These are phyloP conservation scores for Oreotrochilus melanogaster DNA, from an alignment of 2,113 vertebrate genomes.

Conservation along the genomic window DNA sequence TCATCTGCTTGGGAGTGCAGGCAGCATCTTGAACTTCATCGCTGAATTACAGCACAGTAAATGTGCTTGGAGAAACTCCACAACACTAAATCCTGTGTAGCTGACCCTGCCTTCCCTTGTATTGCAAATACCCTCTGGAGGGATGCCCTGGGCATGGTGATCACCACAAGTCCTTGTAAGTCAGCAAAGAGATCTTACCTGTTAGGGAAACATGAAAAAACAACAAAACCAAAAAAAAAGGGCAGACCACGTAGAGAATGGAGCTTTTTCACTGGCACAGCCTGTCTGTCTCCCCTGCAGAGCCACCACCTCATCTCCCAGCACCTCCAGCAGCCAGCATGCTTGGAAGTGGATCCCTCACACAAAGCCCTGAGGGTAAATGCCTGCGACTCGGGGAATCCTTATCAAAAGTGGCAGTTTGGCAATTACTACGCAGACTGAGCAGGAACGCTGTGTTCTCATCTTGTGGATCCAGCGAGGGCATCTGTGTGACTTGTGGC, in stretches of 20 bases:
- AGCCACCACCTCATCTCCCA: slow-evolving; percentile 84
- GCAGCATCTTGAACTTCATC: background rate
- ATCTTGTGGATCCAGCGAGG: background rate
- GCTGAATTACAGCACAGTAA: too few species aligned
- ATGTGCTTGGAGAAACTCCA: too few species aligned
- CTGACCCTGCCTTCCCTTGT: too few species aligned
- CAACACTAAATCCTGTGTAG: too few species aligned
- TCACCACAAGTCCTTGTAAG: too few species aligned
- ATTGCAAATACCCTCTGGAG: too few species aligned
- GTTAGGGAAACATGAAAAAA: background rate
- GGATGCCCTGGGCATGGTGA: too few species aligned
- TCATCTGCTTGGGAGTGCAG: background rate
- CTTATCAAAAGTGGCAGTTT: slow-evolving; percentile 92
- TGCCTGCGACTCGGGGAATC: slow-evolving; percentile 77
- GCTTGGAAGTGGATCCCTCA: slow-evolving; percentile 80
- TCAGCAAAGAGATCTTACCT: too few species aligned
- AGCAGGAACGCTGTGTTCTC: background rate
- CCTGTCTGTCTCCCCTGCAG: slow-evolving; percentile 62
- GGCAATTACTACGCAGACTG: slow-evolving; percentile 82
- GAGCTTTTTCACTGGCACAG: background rate
- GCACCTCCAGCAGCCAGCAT: slow-evolving; percentile 68
- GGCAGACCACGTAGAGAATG: background rate
- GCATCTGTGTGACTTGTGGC: background rate
- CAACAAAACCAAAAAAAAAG: background rate
- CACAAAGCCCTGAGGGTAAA: slow-evolving; percentile 61